Evolutionary conservation across 2,113 vertebrate genomes (phyloP).

Genomic region (Progne subis): DNA sequence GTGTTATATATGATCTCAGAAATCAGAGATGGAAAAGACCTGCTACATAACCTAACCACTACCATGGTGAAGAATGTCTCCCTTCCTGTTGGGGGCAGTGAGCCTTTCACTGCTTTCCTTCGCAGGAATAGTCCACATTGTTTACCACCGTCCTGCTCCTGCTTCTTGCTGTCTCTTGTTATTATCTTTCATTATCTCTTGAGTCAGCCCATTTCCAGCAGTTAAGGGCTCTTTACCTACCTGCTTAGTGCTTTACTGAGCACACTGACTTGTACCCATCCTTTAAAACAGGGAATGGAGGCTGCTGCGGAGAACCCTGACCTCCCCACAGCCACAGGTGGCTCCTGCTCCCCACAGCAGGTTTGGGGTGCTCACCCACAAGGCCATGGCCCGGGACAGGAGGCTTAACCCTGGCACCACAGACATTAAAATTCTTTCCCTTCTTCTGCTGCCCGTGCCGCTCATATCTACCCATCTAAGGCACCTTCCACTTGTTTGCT

Average conservation of each 20-base stretch:
- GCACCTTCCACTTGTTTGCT: background rate
- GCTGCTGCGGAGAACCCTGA: fast-evolving
- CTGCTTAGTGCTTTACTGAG: background rate
- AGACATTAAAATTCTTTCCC: background rate
- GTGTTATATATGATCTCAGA: background rate
- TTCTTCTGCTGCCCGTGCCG: fast-evolving
- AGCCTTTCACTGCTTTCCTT: constrained; percentile 25
- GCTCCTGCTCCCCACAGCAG: background rate
- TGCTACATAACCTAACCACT: background rate
- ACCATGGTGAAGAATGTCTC: background rate
- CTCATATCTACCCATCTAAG: background rate
- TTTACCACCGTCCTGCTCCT: fast-evolving
- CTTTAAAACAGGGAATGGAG: background rate
- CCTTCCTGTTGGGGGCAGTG: background rate
- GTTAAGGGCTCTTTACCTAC: background rate
- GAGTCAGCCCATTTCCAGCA: background rate
- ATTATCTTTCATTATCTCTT: background rate
- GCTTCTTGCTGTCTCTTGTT: background rate
- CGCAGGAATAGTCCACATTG: background rate
- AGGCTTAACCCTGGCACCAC: background rate
- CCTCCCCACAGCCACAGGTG: fast-evolving
- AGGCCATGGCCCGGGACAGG: background rate
- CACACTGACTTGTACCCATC: fast-evolving
- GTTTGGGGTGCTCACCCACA: background rate
- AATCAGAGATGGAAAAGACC: background rate